These are phyloP conservation scores for Dicerorhinus sumatrensis DNA, from an alignment of 2,113 vertebrate genomes.

Conservation along the genomic window DNA sequence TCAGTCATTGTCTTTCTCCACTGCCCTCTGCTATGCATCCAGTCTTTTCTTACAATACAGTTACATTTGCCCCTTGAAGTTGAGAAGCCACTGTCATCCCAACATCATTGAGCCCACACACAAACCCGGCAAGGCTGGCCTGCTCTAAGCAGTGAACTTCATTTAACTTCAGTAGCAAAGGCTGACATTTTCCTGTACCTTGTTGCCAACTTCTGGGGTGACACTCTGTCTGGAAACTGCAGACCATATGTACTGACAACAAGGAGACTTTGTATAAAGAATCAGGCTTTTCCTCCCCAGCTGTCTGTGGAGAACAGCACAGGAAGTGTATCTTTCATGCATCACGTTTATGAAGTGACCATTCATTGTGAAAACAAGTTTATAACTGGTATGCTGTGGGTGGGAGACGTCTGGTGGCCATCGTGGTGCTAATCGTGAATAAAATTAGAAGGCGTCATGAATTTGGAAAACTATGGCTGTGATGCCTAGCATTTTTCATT, in stretches of 20 bases:
- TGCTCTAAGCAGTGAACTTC: neutral
- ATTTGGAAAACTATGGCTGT: neutral
- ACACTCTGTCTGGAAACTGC: constrained; percentile 60
- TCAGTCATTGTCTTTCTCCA: neutral
- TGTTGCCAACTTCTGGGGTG: constrained; percentile 11
- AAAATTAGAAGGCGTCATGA: neutral
- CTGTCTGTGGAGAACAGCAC: neutral
- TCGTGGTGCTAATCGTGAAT: neutral
- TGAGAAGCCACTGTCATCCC: neutral
- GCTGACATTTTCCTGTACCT: constrained; percentile 1
- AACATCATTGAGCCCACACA: neutral
- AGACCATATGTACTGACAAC: constrained; percentile 28
- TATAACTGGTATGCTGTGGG: neutral
- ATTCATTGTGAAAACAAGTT: constrained; percentile 61
- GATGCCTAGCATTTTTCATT: neutral
- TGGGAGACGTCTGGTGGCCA: constrained; percentile 16
- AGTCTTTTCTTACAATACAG: neutral
- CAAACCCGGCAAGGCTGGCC: neutral
- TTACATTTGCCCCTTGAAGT: neutral
- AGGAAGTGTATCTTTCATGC: constrained; percentile 28
- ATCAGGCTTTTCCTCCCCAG: constrained; percentile 21
- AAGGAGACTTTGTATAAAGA: constrained; percentile 64
- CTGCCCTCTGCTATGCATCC: neutral
- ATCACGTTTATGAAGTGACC: constrained; percentile 55
- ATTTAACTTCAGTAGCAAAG: neutral